A percentile compares a stretch with the other conserved stretches of the same genome.
Conservation (phyloP, 2,888 invertebrate genomes). For the Eupithecia centaureata region DNA sequence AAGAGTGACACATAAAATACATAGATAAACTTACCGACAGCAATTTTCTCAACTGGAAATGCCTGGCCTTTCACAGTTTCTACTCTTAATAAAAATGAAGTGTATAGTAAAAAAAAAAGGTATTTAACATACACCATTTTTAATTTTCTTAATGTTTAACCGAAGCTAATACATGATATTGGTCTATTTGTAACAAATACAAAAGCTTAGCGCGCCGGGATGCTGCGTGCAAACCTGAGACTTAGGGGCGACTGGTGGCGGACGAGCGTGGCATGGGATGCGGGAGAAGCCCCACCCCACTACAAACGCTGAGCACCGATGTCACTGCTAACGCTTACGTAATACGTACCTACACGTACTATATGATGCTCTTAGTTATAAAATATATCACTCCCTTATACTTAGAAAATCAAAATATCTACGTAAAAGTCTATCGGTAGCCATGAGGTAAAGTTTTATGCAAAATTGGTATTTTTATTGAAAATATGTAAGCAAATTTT, state of each 20-base stretch:
- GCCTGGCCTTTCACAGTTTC: conserved; percentile 67
- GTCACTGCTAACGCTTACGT: conserved; percentile 46
- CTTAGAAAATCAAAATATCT: not conserved
- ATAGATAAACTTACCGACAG: conserved; percentile 70
- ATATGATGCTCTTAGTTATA: not conserved
- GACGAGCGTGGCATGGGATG: conserved; percentile 67
- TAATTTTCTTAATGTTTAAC: conserved; percentile 45
- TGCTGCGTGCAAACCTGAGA: conserved; percentile 81
- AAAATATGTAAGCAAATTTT: too few species aligned
- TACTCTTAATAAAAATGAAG: conserved; percentile 66
- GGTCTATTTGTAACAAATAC: conserved; percentile 35
- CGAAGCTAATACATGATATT: not conserved
- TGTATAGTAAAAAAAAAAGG: conserved; percentile 50
- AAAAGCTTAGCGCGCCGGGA: conserved; percentile 62
- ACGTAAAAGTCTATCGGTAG: not conserved
- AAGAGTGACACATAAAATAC: not conserved
- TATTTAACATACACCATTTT: conserved; percentile 55
- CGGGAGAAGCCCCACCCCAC: conserved; percentile 59
- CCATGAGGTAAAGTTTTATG: not conserved
- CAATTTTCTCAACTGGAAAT: conserved; percentile 76
- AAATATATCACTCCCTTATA: not conserved
- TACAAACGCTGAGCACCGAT: conserved; percentile 45
- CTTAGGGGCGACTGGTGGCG: conserved; percentile 79
- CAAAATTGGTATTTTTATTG: not conserved
- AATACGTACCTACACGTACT: not conserved